Conservation (phyloP, 2,888 invertebrate species). For the Lepidocyrtoides sp. region DNA sequence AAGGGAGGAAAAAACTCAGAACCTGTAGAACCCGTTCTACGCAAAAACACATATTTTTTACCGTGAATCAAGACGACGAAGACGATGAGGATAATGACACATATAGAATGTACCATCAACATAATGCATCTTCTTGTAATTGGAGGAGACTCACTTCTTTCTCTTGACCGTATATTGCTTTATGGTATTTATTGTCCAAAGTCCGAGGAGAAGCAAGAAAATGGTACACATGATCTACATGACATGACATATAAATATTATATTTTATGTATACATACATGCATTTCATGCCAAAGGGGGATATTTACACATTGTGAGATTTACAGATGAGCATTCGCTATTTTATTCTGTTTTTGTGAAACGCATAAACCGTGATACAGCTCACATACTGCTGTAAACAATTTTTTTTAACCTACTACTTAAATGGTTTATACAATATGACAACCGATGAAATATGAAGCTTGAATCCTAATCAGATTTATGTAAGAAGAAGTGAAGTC, state of each 20-base stretch:
- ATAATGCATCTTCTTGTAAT: background rate
- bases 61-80: conserved; percentile 7
- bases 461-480: background rate
- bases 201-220: background rate
- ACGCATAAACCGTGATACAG: background rate
- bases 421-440: background rate
- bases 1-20: conserved; percentile 46
- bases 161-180: background rate
- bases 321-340: too few relatives aligned
- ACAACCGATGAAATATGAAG: background rate
- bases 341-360: too few relatives aligned
- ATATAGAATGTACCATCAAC: conserved; percentile 9
- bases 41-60: conserved; percentile 9
- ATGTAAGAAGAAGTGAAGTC: background rate
- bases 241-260: background rate
- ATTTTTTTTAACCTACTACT: background rate
- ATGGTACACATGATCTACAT: background rate
- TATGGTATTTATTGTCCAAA: too few relatives aligned
- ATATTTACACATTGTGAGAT: too few relatives aligned
- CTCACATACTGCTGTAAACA: conserved; percentile 8
- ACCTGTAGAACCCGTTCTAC: conserved; percentile 73
- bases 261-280: background rate
- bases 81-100: conserved; percentile 20
- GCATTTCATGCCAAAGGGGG: background rate
- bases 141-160: background rate